Percentiles rank a stretch among this genome's conserved stretches.
phyloP scores from a whole-genome alignment of 2,113 vertebrate species.

The Phalacrocorax aristotelis region DNA sequence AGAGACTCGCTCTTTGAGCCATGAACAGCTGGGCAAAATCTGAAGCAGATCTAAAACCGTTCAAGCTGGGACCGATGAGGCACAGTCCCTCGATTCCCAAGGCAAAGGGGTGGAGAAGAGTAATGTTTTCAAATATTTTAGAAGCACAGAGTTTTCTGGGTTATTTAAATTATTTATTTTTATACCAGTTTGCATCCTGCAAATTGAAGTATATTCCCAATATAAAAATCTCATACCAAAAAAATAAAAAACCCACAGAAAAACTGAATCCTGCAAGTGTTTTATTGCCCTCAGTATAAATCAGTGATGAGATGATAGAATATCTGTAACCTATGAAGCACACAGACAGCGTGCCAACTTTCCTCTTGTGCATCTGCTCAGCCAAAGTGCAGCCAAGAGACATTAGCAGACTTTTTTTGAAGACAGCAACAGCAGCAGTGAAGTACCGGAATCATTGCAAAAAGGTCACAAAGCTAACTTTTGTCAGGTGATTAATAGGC shows the following conservation, averaged over 20 bases:
- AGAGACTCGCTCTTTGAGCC: neutral
- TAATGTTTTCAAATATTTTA: neutral
- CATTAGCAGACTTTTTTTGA: neutral
- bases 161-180: neutral
- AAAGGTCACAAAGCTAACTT: neutral
- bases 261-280: neutral
- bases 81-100: neutral
- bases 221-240: neutral
- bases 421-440: neutral
- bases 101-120: neutral
- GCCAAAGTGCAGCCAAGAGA: slow-evolving; percentile 1
- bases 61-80: neutral
- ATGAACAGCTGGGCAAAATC: neutral
- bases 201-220: neutral
- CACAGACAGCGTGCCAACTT: neutral
- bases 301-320: neutral
- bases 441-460: neutral
- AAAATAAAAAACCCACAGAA: neutral
- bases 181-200: neutral
- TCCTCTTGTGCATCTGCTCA: slow-evolving; percentile 28
- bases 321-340: neutral
- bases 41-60: neutral
- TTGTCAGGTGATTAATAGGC: neutral
- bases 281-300: neutral
- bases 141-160: neutral